Evolutionary conservation across 1,140 invertebrate genomes (phyloP), one percentile per base, ranked within the genome.

Genomic region (Meloidogyne hapla): DNA sequence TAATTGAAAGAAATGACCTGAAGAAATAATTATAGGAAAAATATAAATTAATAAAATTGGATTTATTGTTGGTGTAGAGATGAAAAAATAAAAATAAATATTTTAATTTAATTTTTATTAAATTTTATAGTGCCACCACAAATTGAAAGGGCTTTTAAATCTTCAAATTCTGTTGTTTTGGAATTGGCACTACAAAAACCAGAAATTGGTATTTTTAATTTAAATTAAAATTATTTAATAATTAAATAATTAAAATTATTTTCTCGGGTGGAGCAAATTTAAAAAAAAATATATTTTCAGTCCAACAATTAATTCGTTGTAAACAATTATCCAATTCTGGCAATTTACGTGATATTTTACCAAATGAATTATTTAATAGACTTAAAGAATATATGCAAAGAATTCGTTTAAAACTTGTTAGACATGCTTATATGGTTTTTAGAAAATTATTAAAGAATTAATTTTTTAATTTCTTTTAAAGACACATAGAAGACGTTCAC

Each of bases 171-270:
- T 18, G 62, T 78, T 25, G 78, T 78, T 28, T 78, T 78, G n/a
- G 77, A 78, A 40, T 56, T 78, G 42, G 66, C 80, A 28, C 28
- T 78, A 64, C 77, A 78, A 63, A 78, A 79, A 12, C 28, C 77
- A 5, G 77, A 78, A 26, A 78, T 63, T 9, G 61, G 64, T 73
- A 6, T 8, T 26, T n/a, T 10, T 33, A 6, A 68, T 23, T 33
- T 21, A 68, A 68, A 26, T 21, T 6, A 33, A 10, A 25, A 26
- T 10, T n/a, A 25, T 56, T 38, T 45, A 21, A 42, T 10, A 42
- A 12, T 15, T 10, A 42, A 42, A 40, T 18, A 25, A 42, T 69
- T 68, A 15, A 18, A 10, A 23, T 28, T n/a, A n/a, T n/a, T n/a
- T n/a, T n/a, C n/a, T n/a, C n/a, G n/a, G n/a, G n/a, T n/a, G n/a